phyloP scores from a whole-genome alignment of 2,113 vertebrate species.

The Cichladusa arquata region DNA sequence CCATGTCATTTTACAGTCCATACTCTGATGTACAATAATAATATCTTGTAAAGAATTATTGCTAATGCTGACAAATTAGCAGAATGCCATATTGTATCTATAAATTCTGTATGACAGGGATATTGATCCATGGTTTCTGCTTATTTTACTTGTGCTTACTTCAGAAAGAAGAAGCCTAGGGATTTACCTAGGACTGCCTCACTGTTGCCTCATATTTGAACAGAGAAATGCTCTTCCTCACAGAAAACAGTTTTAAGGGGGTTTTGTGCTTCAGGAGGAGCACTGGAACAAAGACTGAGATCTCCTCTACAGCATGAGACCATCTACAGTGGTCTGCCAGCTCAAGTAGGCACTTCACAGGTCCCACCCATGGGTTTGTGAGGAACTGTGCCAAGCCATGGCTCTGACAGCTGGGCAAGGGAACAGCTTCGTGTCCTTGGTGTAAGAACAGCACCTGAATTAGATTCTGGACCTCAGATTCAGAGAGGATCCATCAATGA shows the following conservation, averaged over 20 bases:
- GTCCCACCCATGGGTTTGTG: accelerated
- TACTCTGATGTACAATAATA: neutral
- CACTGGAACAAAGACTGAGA: neutral
- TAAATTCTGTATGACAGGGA: neutral
- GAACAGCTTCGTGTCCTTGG: accelerated
- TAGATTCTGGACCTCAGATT: neutral
- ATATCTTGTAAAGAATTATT: neutral
- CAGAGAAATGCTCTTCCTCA: neutral
- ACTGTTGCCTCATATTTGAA: neutral
- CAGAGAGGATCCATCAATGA: neutral
- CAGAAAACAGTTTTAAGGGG: neutral
- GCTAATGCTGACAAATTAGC: slow-evolving; percentile 1
- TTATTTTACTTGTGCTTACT: neutral
- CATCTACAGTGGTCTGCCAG: neutral
- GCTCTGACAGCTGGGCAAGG: neutral
- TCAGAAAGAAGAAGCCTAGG: neutral
- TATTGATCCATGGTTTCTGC: neutral
- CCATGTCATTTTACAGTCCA: neutral
- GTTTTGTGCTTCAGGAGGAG: neutral
- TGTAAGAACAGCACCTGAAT: neutral
- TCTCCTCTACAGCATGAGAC: neutral
- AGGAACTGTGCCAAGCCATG: neutral
- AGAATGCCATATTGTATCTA: neutral
- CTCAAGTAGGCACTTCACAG: neutral
- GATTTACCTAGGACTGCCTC: neutral